Conservation (phyloP, 1,140 invertebrate genomes). For the Triops cancriformis region DNA sequence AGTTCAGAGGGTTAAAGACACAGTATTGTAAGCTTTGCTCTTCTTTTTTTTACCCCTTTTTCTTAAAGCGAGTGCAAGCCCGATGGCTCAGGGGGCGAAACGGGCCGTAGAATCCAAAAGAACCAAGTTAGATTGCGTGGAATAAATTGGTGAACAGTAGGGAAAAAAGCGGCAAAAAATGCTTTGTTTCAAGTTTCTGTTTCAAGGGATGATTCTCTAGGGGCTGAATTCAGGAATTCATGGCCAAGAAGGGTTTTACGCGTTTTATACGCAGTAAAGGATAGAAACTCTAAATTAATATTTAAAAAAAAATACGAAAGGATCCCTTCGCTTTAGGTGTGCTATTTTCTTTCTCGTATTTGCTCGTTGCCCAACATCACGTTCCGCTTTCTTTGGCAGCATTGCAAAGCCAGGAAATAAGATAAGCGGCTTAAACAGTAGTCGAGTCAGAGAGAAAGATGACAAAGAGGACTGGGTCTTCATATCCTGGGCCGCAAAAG, state of each 20-base stretch:
- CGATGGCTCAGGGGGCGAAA: background rate
- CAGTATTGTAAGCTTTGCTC: too few species aligned
- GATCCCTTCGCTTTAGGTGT: background rate
- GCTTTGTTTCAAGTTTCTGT: background rate
- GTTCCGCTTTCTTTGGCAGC: background rate
- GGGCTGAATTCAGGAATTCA: background rate
- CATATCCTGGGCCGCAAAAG: background rate
- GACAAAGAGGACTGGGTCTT: background rate
- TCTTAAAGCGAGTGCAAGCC: too few species aligned
- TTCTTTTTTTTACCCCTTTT: too few species aligned
- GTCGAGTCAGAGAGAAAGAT: background rate
- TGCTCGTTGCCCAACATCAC: background rate
- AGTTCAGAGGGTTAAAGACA: too few species aligned
- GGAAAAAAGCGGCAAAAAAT: background rate
- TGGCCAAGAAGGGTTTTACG: background rate
- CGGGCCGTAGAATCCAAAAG: background rate
- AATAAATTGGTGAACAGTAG: background rate
- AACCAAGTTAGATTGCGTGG: background rate
- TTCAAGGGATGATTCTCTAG: background rate
- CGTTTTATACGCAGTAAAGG: background rate
- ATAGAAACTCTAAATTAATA: background rate
- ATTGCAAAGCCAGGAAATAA: background rate
- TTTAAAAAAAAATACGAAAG: background rate
- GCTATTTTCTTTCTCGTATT: background rate
- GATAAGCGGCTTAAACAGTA: slow-evolving; percentile 17